phyloP scores from a whole-genome alignment of 1,140 invertebrate species.

The Aphis gossypii region DNA sequence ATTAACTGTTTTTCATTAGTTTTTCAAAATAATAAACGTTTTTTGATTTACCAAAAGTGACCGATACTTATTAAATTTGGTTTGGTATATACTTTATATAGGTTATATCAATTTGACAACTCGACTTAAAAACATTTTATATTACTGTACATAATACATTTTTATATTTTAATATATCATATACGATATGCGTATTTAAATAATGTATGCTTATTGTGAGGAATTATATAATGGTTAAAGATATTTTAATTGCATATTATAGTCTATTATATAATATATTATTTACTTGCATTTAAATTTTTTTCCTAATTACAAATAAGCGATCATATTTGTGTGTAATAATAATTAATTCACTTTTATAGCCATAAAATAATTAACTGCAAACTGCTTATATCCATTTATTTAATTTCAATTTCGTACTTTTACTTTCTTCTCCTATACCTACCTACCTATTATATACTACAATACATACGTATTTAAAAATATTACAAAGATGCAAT shows the following conservation, averaged over 20 bases:
- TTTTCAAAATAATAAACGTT: background rate
- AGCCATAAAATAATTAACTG: too few species aligned
- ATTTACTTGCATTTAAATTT: background rate
- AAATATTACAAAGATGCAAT: background rate
- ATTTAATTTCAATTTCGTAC: background rate
- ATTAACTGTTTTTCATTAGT: background rate
- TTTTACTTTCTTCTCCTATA: background rate
- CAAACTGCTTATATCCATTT: background rate
- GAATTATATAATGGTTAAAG: background rate
- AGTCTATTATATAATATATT: background rate
- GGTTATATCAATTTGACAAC: background rate
- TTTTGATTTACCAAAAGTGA: background rate
- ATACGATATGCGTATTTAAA: background rate
- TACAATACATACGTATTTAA: background rate
- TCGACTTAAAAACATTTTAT: background rate
- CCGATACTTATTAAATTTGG: background rate
- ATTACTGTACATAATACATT: background rate
- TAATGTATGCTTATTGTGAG: background rate
- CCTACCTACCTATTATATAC: too few species aligned
- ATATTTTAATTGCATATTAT: background rate
- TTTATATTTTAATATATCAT: too few species aligned
- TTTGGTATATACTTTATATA: background rate
- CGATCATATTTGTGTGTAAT: background rate
- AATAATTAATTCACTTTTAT: background rate
- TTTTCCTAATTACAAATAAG: too few species aligned